These are phyloP conservation scores for Teinopalpus imperialis DNA, from an alignment of 2,888 invertebrate species.

Conservation along the genomic window DNA sequence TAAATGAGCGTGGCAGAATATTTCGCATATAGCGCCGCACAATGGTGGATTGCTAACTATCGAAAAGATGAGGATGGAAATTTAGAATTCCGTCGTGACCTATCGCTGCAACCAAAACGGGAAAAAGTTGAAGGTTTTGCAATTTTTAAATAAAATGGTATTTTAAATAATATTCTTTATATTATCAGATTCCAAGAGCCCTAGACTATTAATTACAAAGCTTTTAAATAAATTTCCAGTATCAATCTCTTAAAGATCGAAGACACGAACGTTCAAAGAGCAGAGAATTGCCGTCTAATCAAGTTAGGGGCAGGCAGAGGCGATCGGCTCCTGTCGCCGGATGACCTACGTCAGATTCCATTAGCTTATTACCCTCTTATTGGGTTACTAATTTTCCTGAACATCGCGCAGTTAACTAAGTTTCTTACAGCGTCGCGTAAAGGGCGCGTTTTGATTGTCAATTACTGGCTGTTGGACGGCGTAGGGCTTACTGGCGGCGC, in stretches of 20 bases:
- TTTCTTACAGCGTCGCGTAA: conserved; percentile 58
- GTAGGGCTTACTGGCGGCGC: conserved; percentile 52
- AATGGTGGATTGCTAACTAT: no score
- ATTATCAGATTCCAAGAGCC: no score
- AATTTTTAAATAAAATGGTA: no score
- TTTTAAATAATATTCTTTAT: no score
- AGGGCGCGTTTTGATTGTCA: conserved; percentile 77
- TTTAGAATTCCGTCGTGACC: no score
- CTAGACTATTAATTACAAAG: no score
- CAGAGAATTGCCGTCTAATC: conserved; percentile 66
- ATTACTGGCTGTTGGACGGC: conserved; percentile 68
- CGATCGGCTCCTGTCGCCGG: conserved; percentile 38
- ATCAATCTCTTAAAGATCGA: background rate
- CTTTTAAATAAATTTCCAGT: conserved; percentile 5
- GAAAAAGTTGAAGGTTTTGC: no score
- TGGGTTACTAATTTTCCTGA: conserved; percentile 79
- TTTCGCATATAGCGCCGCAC: no score
- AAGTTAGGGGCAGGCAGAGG: conserved; percentile 51
- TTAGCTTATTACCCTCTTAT: conserved; percentile 77
- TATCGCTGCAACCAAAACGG: no score
- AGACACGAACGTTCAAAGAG: conserved; percentile 52
- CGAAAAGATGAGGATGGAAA: no score
- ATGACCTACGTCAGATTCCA: conserved; percentile 68
- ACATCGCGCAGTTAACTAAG: conserved; percentile 72
- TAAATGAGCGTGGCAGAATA: no score